Base-by-base conservation (phyloP, 2,888 invertebrate genomes). In the Rotaria macrura region DNA sequence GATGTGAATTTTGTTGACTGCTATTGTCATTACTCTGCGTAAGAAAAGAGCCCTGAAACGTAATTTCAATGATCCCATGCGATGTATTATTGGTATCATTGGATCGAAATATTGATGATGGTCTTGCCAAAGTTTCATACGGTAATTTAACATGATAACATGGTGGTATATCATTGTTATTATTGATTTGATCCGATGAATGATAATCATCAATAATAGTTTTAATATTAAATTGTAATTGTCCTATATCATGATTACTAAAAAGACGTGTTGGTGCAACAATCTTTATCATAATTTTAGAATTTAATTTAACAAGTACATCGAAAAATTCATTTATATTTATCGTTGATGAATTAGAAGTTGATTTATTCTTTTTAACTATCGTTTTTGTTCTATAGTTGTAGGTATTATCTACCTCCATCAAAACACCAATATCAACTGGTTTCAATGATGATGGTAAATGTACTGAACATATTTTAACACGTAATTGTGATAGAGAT, bases 371-470 rank as follows among this genome's bases (percentile, higher is more conserved):
- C 43, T 79, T 79, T n/a, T 79, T 79, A 40, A n/a, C 25, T n/a
- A 79, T 79, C 10, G 43, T 79, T 43, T 79, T 43, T 9, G 79
- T 79, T n/a, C 79, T 34, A 79, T 79, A 79, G 20, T 10, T 43
- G n/a, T 79, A n/a, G 43, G 43, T 79, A 43, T 40, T 43, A 43
- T 79, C 79, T 14, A 79, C 79, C 43, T 79, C 79, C 40, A 79
- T 40, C 25, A 43, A 17, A 43, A 79, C 79, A 43, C 43, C 6
- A 12, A 79, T n/a, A 43, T 79, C 79, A 20, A 43, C 79, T 43
- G 25, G 79, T 79, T 79, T 79, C 2, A 6, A 43, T 43, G 79
- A 40, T 79, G 79, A 79, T 79, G 79, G 79, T 79, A 79, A 79
- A 43, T n/a, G 40, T 79, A 79, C 79, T 2, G 40, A 43, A 43